phyloP scores from a whole-genome alignment of 2,888 invertebrate genomes.

The Incurvaria masculella region DNA sequence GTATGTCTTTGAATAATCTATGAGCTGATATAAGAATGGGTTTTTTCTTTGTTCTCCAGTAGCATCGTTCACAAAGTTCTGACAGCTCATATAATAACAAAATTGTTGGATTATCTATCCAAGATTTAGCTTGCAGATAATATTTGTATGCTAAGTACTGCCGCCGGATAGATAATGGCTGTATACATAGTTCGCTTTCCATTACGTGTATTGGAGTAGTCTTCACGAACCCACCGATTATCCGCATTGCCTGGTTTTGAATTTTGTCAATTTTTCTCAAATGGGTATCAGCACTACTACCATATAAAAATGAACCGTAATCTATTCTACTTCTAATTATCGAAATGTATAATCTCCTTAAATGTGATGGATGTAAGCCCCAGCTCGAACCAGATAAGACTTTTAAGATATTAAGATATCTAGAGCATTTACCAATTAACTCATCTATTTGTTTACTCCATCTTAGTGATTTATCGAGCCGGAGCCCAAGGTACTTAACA shows the following conservation, averaged over 20 bases:
- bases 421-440: constrained; percentile 4
- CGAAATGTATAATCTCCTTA: constrained; percentile 18
- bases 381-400: constrained; percentile 15
- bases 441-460: constrained; percentile 17
- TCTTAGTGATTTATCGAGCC: constrained; percentile 13
- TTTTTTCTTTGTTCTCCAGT: not conserved
- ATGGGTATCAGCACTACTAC: constrained; percentile 11
- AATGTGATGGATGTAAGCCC: constrained; percentile 18
- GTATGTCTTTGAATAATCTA: not conserved
- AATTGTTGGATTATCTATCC: not conserved
- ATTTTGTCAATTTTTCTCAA: constrained; percentile 15
- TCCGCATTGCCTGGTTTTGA: constrained; percentile 16
- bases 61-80: not conserved
- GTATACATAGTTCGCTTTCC: constrained; percentile 15
- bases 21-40: not conserved
- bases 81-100: not conserved
- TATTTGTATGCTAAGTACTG: constrained; percentile 12
- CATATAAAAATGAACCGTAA: constrained; percentile 16
- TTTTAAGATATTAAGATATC: constrained; percentile 14
- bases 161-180: constrained; percentile 12
- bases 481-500: constrained; percentile 15
- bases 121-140: constrained; percentile 5
- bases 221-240: constrained; percentile 17
- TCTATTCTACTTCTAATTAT: constrained; percentile 19
- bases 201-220: constrained; percentile 15